Base-by-base conservation (phyloP, 2,113 vertebrate species). In the Empidonax traillii region DNA sequence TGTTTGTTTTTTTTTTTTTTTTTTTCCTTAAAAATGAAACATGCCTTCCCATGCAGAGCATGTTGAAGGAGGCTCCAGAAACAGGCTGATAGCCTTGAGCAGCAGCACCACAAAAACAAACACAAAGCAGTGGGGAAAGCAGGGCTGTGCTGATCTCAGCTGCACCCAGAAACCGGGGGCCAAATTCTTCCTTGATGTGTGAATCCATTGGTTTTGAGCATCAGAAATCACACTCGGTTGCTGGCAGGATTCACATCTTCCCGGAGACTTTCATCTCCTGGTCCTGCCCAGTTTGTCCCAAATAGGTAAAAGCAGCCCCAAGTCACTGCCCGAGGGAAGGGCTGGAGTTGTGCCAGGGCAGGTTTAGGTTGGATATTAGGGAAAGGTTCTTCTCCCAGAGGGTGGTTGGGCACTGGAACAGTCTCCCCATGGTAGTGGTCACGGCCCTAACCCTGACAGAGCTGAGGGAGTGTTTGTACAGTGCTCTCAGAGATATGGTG, bases 401-500 rank as follows among this genome's bases (percentile, higher is more conserved):
- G 58, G 21, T 69, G 71, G 31, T 9, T 37, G 68, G 75, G 51
- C 59, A 81, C 68, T 81, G 59, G 59, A 30, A 15, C 69, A 39
- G n/a, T 46, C 69, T 82, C 20, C 62, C n/a, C 53, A 62, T n/a
- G 61, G 39, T 28, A 35, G 58, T 68, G 69, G 46, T 2, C 20
- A n/a, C 3, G 0, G 19, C 33, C 22, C 28, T 0, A 2, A 66
- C 59, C 35, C 43, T 66, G 27, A 51, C 76, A 82, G 10, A 61
- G 61, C 53, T 61, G 28, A 62, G 30, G 39, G 23, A 75, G 15
- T 0, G 2, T 25, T 30, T 25, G 69, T 62, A 3, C 33, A 75
- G 0, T 1, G 0, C 27, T 66, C 0, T 23, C 35, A 61, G 12
- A 18, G 14, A 0, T 27, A 44, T 37, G 33, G 7, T n/a, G 62